These are phyloP conservation scores for Parnassius orleans DNA, from an alignment of 2,888 invertebrate species.

Conservation along the genomic window DNA sequence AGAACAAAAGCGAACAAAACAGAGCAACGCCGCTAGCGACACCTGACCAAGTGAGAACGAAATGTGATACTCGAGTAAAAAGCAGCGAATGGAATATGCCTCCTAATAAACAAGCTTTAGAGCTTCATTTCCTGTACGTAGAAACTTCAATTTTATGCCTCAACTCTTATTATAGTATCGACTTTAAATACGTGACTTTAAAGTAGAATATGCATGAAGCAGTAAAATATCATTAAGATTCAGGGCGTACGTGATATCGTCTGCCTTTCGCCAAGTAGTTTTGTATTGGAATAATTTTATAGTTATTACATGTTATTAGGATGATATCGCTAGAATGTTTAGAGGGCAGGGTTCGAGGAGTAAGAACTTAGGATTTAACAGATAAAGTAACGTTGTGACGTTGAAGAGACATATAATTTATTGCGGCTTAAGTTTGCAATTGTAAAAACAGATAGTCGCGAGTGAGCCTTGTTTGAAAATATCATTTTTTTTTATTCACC, in stretches of 20 bases:
- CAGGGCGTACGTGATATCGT: slow-evolving; percentile 70
- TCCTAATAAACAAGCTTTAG: slow-evolving; percentile 23
- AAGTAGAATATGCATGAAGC: slow-evolving; percentile 39
- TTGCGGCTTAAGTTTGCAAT: slow-evolving; percentile 15
- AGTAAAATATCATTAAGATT: slow-evolving; percentile 58
- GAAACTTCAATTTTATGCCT: slow-evolving; percentile 1
- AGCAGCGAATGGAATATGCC: slow-evolving; percentile 33
- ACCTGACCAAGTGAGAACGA: slow-evolving; percentile 78
- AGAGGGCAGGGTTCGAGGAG: slow-evolving; percentile 31
- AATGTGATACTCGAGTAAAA: slow-evolving; percentile 60
- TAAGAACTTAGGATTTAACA: slow-evolving; percentile 22
- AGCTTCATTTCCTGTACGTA: slow-evolving; percentile 4
- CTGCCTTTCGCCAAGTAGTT: slow-evolving; percentile 75
- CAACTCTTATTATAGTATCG: slow-evolving; percentile 31
- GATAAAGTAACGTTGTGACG: slow-evolving; percentile 18
- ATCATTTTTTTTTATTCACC: too few relatives aligned
- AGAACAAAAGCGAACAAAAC: slow-evolving; percentile 75
- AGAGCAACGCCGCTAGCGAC: slow-evolving; percentile 73
- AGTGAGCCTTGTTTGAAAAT: too few relatives aligned
- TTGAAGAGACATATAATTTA: slow-evolving; percentile 16
- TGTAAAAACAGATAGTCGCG: slow-evolving; percentile 3
- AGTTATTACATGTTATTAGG: slow-evolving; percentile 74
- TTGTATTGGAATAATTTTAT: slow-evolving; percentile 77
- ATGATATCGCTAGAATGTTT: slow-evolving; percentile 49
- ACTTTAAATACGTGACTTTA: slow-evolving; percentile 39